A percentile compares a stretch with the other conserved stretches of the same genome.
Conservation (phyloP, 1,140 invertebrate species). For the Drosophila orena region DNA sequence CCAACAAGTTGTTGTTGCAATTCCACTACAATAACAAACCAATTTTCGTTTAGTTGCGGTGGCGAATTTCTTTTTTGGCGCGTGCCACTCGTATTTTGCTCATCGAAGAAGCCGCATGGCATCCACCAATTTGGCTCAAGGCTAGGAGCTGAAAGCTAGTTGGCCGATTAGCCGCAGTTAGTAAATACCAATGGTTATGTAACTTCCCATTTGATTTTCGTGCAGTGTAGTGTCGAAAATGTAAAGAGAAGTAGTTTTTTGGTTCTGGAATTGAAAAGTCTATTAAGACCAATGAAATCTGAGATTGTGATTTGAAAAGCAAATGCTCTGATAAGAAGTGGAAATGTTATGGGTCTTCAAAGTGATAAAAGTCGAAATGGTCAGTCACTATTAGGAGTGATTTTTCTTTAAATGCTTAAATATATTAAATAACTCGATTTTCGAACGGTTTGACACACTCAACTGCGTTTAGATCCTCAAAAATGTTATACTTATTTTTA, state of each 20-base stretch:
- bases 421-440: no score
- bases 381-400: not conserved
- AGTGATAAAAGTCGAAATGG: constrained; percentile 14
- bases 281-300: not conserved
- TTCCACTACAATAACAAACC: constrained; percentile 37
- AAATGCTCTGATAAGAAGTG: constrained; percentile 17
- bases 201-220: not conserved
- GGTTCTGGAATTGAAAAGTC: not conserved
- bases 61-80: constrained; percentile 40
- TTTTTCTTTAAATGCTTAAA: no score
- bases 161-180: not conserved
- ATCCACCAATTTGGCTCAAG: constrained; percentile 14
- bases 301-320: constrained; percentile 27
- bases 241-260: not conserved
- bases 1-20: constrained; percentile 30
- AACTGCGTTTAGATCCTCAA: no score
- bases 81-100: constrained; percentile 56
- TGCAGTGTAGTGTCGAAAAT: not conserved
- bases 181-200: constrained; percentile 4
- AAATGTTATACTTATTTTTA: no score
- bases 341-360: constrained; percentile 16
- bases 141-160: constrained; percentile 9
- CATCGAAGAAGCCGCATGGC: constrained; percentile 40
- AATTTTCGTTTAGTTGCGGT: constrained; percentile 42
- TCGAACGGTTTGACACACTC: no score